phyloP scores from a whole-genome alignment of 2,113 vertebrate species.

The Oncorhynchus kisutch region DNA sequence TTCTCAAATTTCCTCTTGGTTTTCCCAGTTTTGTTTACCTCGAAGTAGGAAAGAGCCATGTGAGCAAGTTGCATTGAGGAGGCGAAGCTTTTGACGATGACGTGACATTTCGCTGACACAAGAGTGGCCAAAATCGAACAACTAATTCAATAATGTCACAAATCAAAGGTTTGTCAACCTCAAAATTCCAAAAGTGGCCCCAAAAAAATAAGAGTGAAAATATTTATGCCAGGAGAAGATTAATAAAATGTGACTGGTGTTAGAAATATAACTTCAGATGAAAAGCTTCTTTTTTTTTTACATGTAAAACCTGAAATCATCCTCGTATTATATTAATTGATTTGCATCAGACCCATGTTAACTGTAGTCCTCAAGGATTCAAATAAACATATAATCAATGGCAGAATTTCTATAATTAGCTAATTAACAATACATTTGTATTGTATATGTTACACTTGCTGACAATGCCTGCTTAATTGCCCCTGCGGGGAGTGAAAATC shows the following conservation, averaged over 20 bases:
- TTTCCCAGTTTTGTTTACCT: no score
- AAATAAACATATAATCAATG: neutral
- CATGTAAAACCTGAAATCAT: neutral
- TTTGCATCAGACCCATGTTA: neutral
- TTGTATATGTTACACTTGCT: neutral
- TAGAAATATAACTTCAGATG: neutral
- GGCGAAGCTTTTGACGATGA: slow-evolving; percentile 74
- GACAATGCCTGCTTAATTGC: no score
- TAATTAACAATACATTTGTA: neutral
- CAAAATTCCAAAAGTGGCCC: neutral
- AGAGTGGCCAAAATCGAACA: slow-evolving; percentile 67
- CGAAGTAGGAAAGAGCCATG: slow-evolving; percentile 45
- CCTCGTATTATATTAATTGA: neutral
- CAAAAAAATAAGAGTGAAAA: neutral
- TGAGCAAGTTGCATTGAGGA: slow-evolving; percentile 60
- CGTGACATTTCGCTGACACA: slow-evolving; percentile 82
- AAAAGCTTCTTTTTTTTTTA: neutral
- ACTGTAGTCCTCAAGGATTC: neutral
- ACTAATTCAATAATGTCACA: no score
- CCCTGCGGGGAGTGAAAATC: neutral
- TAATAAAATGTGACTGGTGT: neutral
- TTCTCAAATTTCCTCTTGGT: neutral
- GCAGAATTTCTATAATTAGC: no score
- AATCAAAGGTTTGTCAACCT: no score
- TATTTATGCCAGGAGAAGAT: neutral